Conservation (phyloP, 2,888 invertebrate species). For the Drosophila gaucha region DNA sequence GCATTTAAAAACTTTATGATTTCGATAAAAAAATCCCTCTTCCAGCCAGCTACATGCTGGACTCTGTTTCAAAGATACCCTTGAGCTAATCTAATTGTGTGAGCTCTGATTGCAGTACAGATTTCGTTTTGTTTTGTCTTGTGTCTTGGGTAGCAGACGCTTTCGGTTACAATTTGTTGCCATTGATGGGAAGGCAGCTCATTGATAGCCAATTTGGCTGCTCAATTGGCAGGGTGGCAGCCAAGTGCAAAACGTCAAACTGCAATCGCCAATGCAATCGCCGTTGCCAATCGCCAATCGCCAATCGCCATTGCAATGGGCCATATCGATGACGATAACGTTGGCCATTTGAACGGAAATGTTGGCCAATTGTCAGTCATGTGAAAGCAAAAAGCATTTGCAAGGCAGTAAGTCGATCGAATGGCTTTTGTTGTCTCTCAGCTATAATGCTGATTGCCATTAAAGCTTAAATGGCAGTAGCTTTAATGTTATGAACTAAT, state of each 20-base stretch:
- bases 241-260: conserved; percentile 37
- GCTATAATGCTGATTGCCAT: conserved; percentile 35
- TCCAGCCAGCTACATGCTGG: not conserved
- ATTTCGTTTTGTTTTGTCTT: conserved; percentile 28
- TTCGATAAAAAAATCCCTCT: no score
- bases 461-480: conserved; percentile 48
- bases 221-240: conserved; percentile 66
- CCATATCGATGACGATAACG: conserved; percentile 44
- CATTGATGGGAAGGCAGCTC: conserved; percentile 43
- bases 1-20: not conserved
- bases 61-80: conserved; percentile 1
- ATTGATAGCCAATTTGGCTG: conserved; percentile 70
- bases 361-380: conserved; percentile 51
- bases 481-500: conserved; percentile 49
- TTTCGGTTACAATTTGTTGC: conserved; percentile 23
- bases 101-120: conserved; percentile 12
- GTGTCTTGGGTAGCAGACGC: not conserved
- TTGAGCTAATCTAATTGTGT: conserved; percentile 16
- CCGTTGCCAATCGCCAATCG: conserved; percentile 23
- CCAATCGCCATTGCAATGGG: conserved; percentile 14
- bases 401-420: not conserved
- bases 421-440: conserved; percentile 2
- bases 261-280: conserved; percentile 24
- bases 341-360: conserved; percentile 45
- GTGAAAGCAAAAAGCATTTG: conserved; percentile 4